A percentile compares a stretch with the other conserved stretches of the same genome.
These are phyloP conservation scores for Clunio marinus DNA, from an alignment of 2,888 invertebrate species.

Conservation along the genomic window DNA sequence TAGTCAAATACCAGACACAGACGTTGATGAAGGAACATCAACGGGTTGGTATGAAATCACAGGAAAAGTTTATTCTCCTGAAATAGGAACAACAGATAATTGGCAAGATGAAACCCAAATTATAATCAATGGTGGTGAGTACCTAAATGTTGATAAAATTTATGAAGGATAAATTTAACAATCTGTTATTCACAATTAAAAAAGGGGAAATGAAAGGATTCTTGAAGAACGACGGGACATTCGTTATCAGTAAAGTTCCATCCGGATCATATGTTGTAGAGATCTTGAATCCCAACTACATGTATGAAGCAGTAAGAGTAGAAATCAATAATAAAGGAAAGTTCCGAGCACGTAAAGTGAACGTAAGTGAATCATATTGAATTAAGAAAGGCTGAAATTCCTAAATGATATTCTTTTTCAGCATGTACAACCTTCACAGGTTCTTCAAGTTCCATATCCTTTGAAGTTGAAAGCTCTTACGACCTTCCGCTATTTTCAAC, in stretches of 20 bases:
- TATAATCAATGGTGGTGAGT: constrained; percentile 14
- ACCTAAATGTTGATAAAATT: background rate
- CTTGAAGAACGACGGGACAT: constrained; percentile 86
- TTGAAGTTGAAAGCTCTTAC: constrained; percentile 80
- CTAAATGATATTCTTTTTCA: background rate
- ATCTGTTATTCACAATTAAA: background rate
- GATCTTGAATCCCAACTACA: constrained; percentile 81
- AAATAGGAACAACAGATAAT: background rate
- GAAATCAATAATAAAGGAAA: constrained; percentile 98
- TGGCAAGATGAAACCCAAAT: constrained; percentile 33
- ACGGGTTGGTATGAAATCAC: constrained; percentile 1
- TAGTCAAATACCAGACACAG: background rate
- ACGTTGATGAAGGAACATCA: constrained; percentile 3
- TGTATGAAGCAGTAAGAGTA: constrained; percentile 88
- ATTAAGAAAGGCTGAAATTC: background rate
- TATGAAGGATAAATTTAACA: no score
- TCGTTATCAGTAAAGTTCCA: constrained; percentile 80
- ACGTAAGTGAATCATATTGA: constrained; percentile 46
- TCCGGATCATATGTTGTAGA: constrained; percentile 93
- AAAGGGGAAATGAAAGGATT: constrained; percentile 84
- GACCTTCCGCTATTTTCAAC: constrained; percentile 82
- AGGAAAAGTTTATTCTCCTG: constrained; percentile 31
- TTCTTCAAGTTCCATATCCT: constrained; percentile 89
- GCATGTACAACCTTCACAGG: constrained; percentile 84
- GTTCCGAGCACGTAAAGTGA: constrained; percentile 89